Evolutionary conservation across 1,140 invertebrate species (phyloP), one percentile per base, ranked within the genome.

Genomic region (Hesperophylax magnus): DNA sequence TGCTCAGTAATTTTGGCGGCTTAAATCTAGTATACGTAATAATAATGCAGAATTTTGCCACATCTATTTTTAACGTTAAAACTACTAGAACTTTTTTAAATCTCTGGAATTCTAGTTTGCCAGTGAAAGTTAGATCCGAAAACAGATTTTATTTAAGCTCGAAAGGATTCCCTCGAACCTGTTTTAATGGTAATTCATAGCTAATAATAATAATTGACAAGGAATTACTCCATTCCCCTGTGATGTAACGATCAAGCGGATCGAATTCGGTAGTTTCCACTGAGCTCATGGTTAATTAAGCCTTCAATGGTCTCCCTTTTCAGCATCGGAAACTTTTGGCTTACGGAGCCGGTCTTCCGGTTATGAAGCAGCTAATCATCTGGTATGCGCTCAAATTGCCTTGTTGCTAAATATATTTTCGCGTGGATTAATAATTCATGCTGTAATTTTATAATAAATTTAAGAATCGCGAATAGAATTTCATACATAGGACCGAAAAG

Each of bases 351-450:
- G 22, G 14, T 71, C 67, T 71, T 71, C 67, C 67, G 39, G 67
- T 39, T 71, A 24, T 18, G 34, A 47, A 52, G 67, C 67, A 71
- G 31, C 67, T 71, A 71, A 71, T 71, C 67, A 71, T 9, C 67
- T 71, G 67, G 9, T n/a, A 7, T 22, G 34, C 15, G 27, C 31
- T 24, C 34, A n/a, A 71, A 39, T 17, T 71, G 34, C 31, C 61
- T 20, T 71, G 34, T 71, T n/a, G 5, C 34, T 71, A 39, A n/a
- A 71, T 47, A 39, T 34, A 39, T 71, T 65, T 65, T 22, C 24
- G 5, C 24, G 18, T 65, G 20, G 20, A 58, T 58, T 58, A 58
- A 54, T 15, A n/a, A n/a, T 58, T 18, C 5, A 58, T 5, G 56
- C 56, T 22, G 6, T 58, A 20, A n/a, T 18, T 18, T 18, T 18